A percentile compares a stretch with the other conserved stretches of the same genome.
phyloP scores from a whole-genome alignment of 2,888 invertebrate genomes.

The Tenthredo mesomela region DNA sequence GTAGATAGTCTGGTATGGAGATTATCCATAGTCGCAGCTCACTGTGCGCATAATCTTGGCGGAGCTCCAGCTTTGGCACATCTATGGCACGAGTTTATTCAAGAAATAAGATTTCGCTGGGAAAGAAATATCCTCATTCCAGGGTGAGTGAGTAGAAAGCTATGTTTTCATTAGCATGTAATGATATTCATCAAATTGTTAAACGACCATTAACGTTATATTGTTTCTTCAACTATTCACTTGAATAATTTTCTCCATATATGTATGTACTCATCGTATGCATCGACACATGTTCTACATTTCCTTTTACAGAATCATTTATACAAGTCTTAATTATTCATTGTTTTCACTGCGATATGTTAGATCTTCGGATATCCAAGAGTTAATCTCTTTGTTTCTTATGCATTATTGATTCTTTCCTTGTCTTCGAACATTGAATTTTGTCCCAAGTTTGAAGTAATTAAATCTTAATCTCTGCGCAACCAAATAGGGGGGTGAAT shows the following conservation, averaged over 20 bases:
- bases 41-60: constrained; percentile 87
- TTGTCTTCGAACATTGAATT: not conserved
- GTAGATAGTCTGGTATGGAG: constrained; percentile 90
- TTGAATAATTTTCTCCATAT: constrained; percentile 27
- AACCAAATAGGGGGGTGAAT: not conserved
- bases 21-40: constrained; percentile 87
- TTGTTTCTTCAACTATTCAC: not conserved
- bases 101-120: constrained; percentile 94
- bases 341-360: not conserved
- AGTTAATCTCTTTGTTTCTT: not conserved
- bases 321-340: not conserved
- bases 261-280: not conserved
- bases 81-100: constrained; percentile 95
- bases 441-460: not conserved
- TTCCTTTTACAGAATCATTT: not conserved
- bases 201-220: not conserved
- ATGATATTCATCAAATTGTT: constrained; percentile 14
- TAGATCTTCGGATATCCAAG: not conserved
- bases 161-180: constrained; percentile 56
- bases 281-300: constrained; percentile 2
- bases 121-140: constrained; percentile 89
- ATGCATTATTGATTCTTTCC: not conserved
- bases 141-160: constrained; percentile 88
- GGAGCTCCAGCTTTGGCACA: constrained; percentile 89
- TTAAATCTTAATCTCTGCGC: too few species aligned